Conservation (phyloP, 2,888 invertebrate genomes). For the Clostera curtula region DNA sequence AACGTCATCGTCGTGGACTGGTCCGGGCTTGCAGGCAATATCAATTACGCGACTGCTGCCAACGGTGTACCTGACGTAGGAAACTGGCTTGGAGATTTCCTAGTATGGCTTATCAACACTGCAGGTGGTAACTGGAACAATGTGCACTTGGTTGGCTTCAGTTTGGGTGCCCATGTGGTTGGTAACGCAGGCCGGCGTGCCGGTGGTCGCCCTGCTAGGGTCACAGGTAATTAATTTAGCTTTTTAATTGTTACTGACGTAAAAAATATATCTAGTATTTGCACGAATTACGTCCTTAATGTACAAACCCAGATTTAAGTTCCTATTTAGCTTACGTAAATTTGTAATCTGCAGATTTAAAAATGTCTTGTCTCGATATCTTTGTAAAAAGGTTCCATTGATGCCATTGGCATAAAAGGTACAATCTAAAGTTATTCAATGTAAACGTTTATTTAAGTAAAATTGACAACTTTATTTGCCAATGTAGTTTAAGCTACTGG, state of each 20-base stretch:
- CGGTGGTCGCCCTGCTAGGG: slow-evolving; percentile 21
- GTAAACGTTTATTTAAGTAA: too few species aligned
- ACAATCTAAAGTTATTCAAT: too few species aligned
- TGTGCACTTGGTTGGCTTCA: slow-evolving; percentile 44
- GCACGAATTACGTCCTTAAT: too few species aligned
- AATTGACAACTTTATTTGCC: background rate
- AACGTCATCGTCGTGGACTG: slow-evolving; percentile 45
- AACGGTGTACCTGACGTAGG: slow-evolving; percentile 21
- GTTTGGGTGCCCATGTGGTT: slow-evolving; percentile 47
- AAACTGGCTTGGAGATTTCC: slow-evolving; percentile 26
- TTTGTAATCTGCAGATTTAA: too few species aligned
- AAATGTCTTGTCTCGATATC: too few species aligned
- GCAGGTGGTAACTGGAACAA: slow-evolving; percentile 34
- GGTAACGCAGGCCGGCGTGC: slow-evolving; percentile 35
- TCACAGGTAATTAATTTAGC: slow-evolving; percentile 26
- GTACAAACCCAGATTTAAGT: too few species aligned
- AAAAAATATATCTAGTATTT: too few species aligned
- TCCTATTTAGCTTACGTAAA: too few species aligned
- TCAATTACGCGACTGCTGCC: slow-evolving; percentile 9
- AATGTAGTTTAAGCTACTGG: too few species aligned
- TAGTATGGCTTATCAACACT: slow-evolving; percentile 33
- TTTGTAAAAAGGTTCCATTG: too few species aligned
- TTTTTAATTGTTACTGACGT: background rate
- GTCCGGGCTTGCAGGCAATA: slow-evolving; percentile 24
- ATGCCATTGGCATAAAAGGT: too few species aligned